phyloP scores from a whole-genome alignment of 2,113 vertebrate genomes.

The Fulica atra region DNA sequence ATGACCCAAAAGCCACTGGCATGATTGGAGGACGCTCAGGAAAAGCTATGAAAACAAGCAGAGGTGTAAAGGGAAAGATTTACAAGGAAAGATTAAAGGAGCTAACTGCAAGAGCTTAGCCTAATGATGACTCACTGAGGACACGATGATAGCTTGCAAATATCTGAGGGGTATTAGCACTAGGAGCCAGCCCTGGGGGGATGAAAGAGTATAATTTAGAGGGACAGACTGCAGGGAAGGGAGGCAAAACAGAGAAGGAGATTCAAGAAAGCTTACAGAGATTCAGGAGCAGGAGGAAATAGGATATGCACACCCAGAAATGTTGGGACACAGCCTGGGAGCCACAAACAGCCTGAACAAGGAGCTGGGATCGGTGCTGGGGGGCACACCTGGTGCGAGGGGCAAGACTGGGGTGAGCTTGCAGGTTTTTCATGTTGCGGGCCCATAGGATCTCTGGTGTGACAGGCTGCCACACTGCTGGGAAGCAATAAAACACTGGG shows the following conservation, averaged over 20 bases:
- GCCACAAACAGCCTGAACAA: not conserved
- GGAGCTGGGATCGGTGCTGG: not conserved
- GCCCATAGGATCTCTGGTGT: not conserved
- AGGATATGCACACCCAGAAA: not conserved
- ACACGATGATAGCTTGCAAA: conserved; percentile 58
- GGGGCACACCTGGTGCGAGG: not conserved
- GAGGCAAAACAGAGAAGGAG: not conserved
- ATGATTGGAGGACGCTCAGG: conserved; percentile 19
- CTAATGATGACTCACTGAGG: conserved; percentile 40
- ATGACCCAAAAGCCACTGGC: not conserved
- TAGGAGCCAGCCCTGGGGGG: not conserved
- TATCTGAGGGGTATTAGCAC: conserved; percentile 54
- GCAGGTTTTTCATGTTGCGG: not conserved
- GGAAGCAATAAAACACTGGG: not conserved
- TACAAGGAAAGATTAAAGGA: conserved; percentile 62
- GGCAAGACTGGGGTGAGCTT: not conserved
- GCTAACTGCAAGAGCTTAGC: conserved; percentile 33
- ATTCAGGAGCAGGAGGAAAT: not conserved
- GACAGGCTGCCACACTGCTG: not conserved
- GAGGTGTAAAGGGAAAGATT: conserved; percentile 55
- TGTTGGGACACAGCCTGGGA: not conserved
- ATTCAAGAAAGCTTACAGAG: not conserved
- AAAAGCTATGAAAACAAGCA: conserved; percentile 45
- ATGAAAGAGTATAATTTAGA: conserved; percentile 34
- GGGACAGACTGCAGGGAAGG: not conserved